Conservation (phyloP, 2,797 vertebrate genomes). For the Spea hammondii region DNA sequence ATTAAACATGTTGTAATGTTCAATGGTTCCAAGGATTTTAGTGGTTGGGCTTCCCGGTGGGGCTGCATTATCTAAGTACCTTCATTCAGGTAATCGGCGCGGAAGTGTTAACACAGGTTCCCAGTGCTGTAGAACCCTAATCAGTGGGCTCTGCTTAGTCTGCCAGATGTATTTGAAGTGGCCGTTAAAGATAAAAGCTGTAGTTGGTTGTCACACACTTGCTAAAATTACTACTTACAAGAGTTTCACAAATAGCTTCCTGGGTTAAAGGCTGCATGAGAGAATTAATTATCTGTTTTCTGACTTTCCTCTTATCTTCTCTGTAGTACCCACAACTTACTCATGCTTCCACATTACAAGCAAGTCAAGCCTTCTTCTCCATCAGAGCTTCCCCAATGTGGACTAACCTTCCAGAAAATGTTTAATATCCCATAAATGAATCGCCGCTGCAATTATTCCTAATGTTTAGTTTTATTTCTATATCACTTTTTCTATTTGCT, state of each 20-base stretch:
- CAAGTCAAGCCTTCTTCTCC: not conserved
- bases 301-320: not conserved
- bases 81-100: constrained; percentile 32
- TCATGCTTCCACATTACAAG: no score
- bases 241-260: not conserved
- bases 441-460: not conserved
- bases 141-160: constrained; percentile 1
- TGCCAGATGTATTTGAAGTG: constrained; percentile 17
- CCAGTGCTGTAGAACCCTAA: not conserved
- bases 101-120: constrained; percentile 27
- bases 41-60: constrained; percentile 23
- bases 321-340: no score
- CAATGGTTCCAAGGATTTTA: constrained; percentile 14
- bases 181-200: constrained; percentile 31
- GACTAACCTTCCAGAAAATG: not conserved
- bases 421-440: not conserved
- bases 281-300: constrained; percentile 7
- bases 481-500: not conserved
- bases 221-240: constrained; percentile 28
- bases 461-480: not conserved
- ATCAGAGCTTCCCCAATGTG: no score
- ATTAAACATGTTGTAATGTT: no score
- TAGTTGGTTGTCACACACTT: constrained; percentile 29
- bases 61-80: constrained; percentile 27
- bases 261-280: not conserved